Evolutionary conservation across 2,113 vertebrate genomes (phyloP).

Genomic region (Ornithorhynchus anatinus): DNA sequence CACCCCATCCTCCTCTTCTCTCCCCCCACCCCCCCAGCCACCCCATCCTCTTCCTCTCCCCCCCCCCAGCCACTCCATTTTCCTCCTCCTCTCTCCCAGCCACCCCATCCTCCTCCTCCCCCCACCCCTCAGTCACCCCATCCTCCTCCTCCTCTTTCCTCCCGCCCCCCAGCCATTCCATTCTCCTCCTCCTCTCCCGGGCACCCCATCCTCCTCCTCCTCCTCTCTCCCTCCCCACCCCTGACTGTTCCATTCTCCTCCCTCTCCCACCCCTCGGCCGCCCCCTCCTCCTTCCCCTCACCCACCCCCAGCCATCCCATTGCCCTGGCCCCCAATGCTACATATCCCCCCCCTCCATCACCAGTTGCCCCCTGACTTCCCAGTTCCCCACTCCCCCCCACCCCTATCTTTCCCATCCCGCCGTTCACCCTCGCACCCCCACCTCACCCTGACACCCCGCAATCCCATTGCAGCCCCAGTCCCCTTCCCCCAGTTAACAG

Average conservation of each 20-base stretch:
- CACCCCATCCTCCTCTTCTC: background rate
- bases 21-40: background rate
- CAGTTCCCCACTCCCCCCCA: background rate
- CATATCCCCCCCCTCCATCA: background rate
- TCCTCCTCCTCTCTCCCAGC: background rate
- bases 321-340: background rate
- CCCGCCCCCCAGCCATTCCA: background rate
- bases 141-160: background rate
- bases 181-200: accelerated
- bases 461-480: no score
- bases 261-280: accelerated
- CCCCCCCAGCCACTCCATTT: accelerated
- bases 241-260: accelerated
- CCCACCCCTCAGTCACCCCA: accelerated
- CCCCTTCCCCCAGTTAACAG: no score
- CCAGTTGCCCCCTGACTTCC: background rate
- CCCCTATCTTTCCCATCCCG: no score
- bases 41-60: accelerated
- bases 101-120: background rate
- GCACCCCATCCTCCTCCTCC: background rate
- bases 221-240: accelerated
- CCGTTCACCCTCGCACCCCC: no score
- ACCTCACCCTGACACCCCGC: no score
- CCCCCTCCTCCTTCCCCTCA: background rate
- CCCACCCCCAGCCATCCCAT: background rate